These are phyloP conservation scores for Larimichthys polyactis DNA, from an alignment of 2,113 vertebrate genomes.

Conservation along the genomic window DNA sequence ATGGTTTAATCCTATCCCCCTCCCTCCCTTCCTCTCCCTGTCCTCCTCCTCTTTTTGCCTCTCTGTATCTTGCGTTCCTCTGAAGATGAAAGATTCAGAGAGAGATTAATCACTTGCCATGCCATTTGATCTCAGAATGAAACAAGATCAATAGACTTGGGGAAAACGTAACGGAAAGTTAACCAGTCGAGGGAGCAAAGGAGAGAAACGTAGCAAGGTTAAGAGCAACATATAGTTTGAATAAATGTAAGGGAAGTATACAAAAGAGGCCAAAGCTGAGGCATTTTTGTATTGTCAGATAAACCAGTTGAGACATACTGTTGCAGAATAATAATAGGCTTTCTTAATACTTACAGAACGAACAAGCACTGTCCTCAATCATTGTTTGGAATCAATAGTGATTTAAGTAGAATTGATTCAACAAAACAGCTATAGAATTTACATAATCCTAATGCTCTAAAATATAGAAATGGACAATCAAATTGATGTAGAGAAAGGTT, in stretches of 20 bases:
- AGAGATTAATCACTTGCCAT: slow-evolving; percentile 80
- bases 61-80: slow-evolving; percentile 66
- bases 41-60: slow-evolving; percentile 39
- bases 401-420: slow-evolving; percentile 77
- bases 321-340: slow-evolving; percentile 60
- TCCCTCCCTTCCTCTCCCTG: neutral
- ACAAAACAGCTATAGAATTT: slow-evolving; percentile 56
- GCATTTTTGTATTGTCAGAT: slow-evolving; percentile 39
- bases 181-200: slow-evolving; percentile 48
- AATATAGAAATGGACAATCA: slow-evolving; percentile 35
- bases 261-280: slow-evolving; percentile 26
- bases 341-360: slow-evolving; percentile 44
- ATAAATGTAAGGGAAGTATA: slow-evolving; percentile 51
- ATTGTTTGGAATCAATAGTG: slow-evolving; percentile 73
- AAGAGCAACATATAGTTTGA: slow-evolving; percentile 56
- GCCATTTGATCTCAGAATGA: slow-evolving; percentile 81
- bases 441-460: slow-evolving; percentile 51
- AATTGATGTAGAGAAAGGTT: slow-evolving; percentile 35
- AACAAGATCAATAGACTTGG: slow-evolving; percentile 76
- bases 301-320: slow-evolving; percentile 48
- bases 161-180: slow-evolving; percentile 65
- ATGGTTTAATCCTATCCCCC: slow-evolving; percentile 60
- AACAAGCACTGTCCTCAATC: slow-evolving; percentile 23
- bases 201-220: slow-evolving; percentile 35
- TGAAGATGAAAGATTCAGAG: slow-evolving; percentile 80